Evolutionary conservation across 2,888 invertebrate genomes (phyloP).

Genomic region (Pemphredon lugubris): DNA sequence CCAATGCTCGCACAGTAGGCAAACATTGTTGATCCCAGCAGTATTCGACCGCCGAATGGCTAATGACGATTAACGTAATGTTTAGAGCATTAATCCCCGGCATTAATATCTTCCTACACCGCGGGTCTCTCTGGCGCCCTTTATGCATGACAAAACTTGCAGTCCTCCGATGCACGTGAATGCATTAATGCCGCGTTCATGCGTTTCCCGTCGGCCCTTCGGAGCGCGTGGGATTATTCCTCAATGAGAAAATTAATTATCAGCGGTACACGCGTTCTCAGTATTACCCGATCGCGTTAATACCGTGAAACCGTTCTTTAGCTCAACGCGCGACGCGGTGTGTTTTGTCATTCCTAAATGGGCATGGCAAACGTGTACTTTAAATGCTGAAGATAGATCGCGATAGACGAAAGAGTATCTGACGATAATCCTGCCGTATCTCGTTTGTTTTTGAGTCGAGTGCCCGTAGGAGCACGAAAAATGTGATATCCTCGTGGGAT

Average conservation of each 20-base stretch:
- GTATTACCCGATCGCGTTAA: neutral
- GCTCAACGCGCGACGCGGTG: neutral
- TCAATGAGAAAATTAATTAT: constrained; percentile 50
- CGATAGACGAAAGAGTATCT: no score
- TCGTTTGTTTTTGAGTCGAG: no score
- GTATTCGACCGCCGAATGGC: constrained; percentile 54
- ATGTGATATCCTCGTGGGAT: neutral
- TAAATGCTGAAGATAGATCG: no score
- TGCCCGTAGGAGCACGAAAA: no score
- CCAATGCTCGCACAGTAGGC: constrained; percentile 40
- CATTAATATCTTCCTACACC: constrained; percentile 51
- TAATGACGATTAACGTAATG: constrained; percentile 70
- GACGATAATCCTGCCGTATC: no score
- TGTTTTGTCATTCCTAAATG: no score
- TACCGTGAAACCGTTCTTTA: neutral
- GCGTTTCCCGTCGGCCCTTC: constrained; percentile 39
- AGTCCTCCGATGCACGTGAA: constrained; percentile 20
- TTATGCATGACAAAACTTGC: constrained; percentile 42
- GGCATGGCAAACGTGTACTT: no score
- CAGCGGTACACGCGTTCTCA: neutral
- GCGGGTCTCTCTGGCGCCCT: constrained; percentile 2
- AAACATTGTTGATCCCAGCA: constrained; percentile 57
- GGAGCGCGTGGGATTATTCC: constrained; percentile 40
- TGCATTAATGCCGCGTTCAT: constrained; percentile 28
- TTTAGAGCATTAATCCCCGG: constrained; percentile 64